A percentile compares a stretch with the other conserved stretches of the same genome.
Evolutionary conservation across 1,140 invertebrate genomes (phyloP).

Genomic region (Medauroidea extradentata): DNA sequence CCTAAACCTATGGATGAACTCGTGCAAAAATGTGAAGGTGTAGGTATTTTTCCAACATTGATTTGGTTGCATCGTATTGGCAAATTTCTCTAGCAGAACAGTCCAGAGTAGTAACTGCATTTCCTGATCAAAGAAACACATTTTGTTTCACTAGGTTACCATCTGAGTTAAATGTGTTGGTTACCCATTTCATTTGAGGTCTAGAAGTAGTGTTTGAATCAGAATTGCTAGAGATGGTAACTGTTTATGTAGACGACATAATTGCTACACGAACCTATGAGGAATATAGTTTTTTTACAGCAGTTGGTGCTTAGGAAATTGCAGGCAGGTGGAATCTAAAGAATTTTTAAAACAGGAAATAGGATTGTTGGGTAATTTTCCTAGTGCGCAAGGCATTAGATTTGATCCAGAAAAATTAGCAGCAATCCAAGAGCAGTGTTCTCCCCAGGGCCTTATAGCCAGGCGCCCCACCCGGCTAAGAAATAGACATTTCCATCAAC

Average conservation of each 20-base stretch:
- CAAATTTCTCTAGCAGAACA: conserved; percentile 31
- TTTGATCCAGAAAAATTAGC: conserved; percentile 32
- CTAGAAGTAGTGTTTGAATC: background rate
- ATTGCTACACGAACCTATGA: conserved; percentile 21
- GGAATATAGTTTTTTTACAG: conserved; percentile 22
- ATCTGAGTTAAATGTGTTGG: conserved; percentile 30
- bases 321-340: conserved; percentile 7
- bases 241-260: conserved; percentile 30
- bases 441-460: too few species aligned
- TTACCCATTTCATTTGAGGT: background rate
- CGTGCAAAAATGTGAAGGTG: conserved; percentile 27
- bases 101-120: conserved; percentile 33
- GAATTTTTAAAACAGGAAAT: conserved; percentile 20
- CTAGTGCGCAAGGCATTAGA: conserved; percentile 25
- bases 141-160: conserved; percentile 34
- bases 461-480: too few species aligned
- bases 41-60: conserved; percentile 30
- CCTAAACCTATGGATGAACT: conserved; percentile 16
- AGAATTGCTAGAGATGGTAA: conserved; percentile 10
- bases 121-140: conserved; percentile 29
- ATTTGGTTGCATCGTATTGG: conserved; percentile 38
- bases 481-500: too few species aligned
- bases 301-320: conserved; percentile 18
- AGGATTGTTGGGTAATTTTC: conserved; percentile 24
- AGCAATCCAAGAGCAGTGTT: conserved; percentile 27